Base-by-base conservation (phyloP, 2,113 vertebrate species). In the Cynocephalus volans region DNA sequence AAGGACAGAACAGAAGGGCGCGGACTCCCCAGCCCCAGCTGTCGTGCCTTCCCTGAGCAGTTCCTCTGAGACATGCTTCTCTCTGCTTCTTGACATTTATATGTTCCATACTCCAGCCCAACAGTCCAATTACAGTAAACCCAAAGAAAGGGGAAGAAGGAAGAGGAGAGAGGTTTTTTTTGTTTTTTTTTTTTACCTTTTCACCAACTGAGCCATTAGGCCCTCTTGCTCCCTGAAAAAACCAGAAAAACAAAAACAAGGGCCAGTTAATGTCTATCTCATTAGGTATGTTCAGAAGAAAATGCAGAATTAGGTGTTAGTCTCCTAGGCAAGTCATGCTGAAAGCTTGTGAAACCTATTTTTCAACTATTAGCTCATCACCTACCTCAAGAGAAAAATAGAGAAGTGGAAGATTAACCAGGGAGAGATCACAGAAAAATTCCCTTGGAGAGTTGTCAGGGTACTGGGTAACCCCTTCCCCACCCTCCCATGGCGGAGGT, bases 141-240 rank as follows among this genome's bases (percentile, higher is more conserved):
- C 4, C 58, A 41, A 23, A 80, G 79, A 79, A 54, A 93, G 26
- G 36, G 4, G 18, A 73, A 4, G 33, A 50, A 64, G 8, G 56
- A 41, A 5, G 48, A 45, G 23, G 21, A 76, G 17, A 60, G 52
- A 69, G 4, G 3, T 58, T 2, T 23, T 36, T 56, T 86, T 2
- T n/a, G 2, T 31, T 13, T 33, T 26, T 18, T 56, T 50, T 26
- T 54, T 50, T 98, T 99, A 99, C 99, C 99, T 99, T 99, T 93
- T 97, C 97, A 98, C 99, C 99, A n/a, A 93, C 73, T 33, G 97
- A 93, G 64, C 99, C 99, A 36, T 93, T 97, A 41, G 97, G 93
- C 65, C 99, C 99, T 93, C 95, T 96, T 73, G 99, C 99, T 94
- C 99, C 99, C 99, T 99, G 98, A 95, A 96, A 98, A 98, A 81